Base-by-base conservation (phyloP, 2,888 invertebrate species). In the Cancer borealis region DNA sequence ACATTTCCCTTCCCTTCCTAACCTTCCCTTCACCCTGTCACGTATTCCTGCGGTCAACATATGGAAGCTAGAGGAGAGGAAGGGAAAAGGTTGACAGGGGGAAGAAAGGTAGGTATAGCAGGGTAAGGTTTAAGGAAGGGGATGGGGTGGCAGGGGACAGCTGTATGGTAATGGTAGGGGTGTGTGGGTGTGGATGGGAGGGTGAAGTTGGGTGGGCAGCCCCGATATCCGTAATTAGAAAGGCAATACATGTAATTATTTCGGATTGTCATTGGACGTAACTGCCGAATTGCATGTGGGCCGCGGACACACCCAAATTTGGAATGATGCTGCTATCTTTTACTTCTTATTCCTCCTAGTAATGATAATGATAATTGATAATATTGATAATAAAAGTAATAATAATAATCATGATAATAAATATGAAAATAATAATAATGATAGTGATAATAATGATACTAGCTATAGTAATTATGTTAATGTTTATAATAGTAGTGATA, bases 201-300 rank as follows among this genome's bases (percentile, higher is more conserved):
- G n/a, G 66, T n/a, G 66, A 17, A 30, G 79, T 30, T 30, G 79
- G 79, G 79, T 10, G 8, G 79, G 30, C 30, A 17, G 66, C 4
- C 66, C 10, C 47, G 46, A 46, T 46, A 88, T 46, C 47, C 47
- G 88, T 46, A 49, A 49, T 46, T 47, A 88, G 88, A 17, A 8
- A 30, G 39, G n/a, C 90, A 79, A n/a, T 47, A 60, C 87, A 12
- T 88, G 60, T 92, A 88, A 92, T 92, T 92, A 88, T 21, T 39
- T 54, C 10, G 21, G 84, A 49, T 87, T 92, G 92, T 92, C 87
- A 92, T 49, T 92, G 92, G 47, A 30, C 45, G 39, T 60, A 88
- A 92, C 92, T 92, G 88, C 60, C 92, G 88, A 49, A 92, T 92
- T 92, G 92, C 92, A 54, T 92, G 92, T 92, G 30, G 47, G 5